Evolutionary conservation across 2,113 vertebrate genomes (phyloP).

Genomic region (Triplophysa dalaica): DNA sequence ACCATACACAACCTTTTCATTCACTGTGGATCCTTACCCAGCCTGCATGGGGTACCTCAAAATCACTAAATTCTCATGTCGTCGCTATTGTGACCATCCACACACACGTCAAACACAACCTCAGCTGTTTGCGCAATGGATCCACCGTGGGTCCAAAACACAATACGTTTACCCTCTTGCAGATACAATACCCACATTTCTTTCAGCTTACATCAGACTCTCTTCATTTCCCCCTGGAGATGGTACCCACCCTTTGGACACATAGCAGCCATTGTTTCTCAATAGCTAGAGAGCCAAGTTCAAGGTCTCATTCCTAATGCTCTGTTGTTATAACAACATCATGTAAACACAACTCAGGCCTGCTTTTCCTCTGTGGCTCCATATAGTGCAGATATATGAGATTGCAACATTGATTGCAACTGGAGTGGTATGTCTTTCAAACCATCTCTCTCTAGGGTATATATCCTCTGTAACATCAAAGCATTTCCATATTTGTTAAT

Average conservation of each 20-base stretch:
- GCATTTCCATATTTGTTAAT: neutral
- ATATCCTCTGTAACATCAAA: neutral
- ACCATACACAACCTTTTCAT: slow-evolving; percentile 56
- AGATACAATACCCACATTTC: slow-evolving; percentile 67
- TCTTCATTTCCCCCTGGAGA: slow-evolving; percentile 66
- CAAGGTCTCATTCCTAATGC: slow-evolving; percentile 64
- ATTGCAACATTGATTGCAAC: slow-evolving; percentile 20
- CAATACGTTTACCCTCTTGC: slow-evolving; percentile 39
- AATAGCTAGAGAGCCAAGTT: slow-evolving; percentile 41
- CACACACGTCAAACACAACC: slow-evolving; percentile 21
- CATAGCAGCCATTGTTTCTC: slow-evolving; percentile 66
- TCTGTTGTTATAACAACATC: slow-evolving; percentile 66
- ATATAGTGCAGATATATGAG: slow-evolving; percentile 2
- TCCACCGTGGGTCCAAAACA: slow-evolving; percentile 30
- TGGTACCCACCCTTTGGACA: slow-evolving; percentile 45
- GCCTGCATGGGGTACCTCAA: neutral
- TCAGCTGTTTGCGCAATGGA: slow-evolving; percentile 1
- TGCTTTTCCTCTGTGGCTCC: slow-evolving; percentile 55
- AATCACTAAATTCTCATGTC: slow-evolving; percentile 25
- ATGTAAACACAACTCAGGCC: slow-evolving; percentile 66
- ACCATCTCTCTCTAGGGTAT: neutral
- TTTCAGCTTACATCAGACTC: slow-evolving; percentile 72
- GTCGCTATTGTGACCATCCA: neutral
- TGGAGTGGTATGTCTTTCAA: neutral
- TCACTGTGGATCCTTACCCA: slow-evolving; percentile 29